Evolutionary conservation across 1,140 invertebrate species (phyloP), one percentile per base, ranked within the genome.

Genomic region (Physella acuta): DNA sequence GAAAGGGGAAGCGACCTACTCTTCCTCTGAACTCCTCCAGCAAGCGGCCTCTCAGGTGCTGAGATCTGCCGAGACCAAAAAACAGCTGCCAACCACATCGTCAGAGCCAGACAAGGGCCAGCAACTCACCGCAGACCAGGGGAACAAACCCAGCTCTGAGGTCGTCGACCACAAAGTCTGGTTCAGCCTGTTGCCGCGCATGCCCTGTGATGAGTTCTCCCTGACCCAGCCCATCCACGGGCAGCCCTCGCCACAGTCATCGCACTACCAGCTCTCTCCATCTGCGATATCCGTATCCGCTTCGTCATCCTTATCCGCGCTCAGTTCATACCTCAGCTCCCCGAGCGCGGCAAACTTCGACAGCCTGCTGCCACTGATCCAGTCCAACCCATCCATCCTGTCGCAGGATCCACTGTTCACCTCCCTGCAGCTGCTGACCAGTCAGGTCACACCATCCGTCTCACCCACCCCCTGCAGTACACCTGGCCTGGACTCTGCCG

Each of bases 161-260:
- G 65, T 71, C 44, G 72, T 66, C 44, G 77, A 64, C 34, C 75
- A 84, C 61, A 84, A 82, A 67, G 87, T 88, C 31, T 90, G 89
- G 89, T 91, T 91, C 75, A 90, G 87, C 76, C 86, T 91, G 63
- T 78, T 90, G 56, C 87, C 88, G 24, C 85, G 87, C 73, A 87
- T 89, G 68, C 86, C 89, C 11, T 91, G 90, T 85, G 89, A 90
- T 78, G 87, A 87, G 8, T 75, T 81, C 31, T 82, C 85, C 28
- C 58, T 85, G 36, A 83, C 80, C 5, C 77, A 71, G 74, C 68
- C 71, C 16, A 33, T 61, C 20, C 37, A 30, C 1, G 5, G 26
- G 20, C 44, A 60, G 39, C 36, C 44, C 20, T 24, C 60, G 20
- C 36, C 55, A 31, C 39, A 58, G 55, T 39, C 14, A 3, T 17